A percentile compares a stretch with the other conserved stretches of the same genome.
Conservation (phyloP, 2,888 invertebrate species). For the Ochropacha duplaris region DNA sequence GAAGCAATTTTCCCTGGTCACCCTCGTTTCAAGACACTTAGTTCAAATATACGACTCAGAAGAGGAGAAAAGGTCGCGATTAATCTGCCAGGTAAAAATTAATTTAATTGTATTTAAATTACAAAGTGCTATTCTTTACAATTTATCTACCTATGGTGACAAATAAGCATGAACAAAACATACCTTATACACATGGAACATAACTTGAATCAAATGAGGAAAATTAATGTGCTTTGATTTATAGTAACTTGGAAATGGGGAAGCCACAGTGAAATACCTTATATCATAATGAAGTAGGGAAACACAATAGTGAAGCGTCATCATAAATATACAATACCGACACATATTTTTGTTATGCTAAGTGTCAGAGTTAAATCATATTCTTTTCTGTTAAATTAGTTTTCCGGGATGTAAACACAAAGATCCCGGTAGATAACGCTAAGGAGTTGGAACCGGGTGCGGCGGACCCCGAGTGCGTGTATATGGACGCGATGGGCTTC, state of each 20-base stretch:
- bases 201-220: neutral
- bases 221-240: neutral
- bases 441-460: constrained; percentile 83
- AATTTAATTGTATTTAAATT: too few relatives aligned
- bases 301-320: too few relatives aligned
- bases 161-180: neutral
- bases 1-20: constrained; percentile 97
- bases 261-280: neutral
- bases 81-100: constrained; percentile 93
- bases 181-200: neutral
- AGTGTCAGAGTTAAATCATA: neutral
- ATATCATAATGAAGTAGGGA: neutral
- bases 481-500: constrained; percentile 99
- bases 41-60: constrained; percentile 95
- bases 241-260: neutral
- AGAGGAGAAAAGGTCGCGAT: constrained; percentile 98
- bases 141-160: neutral
- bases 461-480: constrained; percentile 94
- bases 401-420: constrained; percentile 93
- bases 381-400: constrained; percentile 79
- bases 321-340: neutral
- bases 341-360: neutral
- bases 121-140: too few relatives aligned
- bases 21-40: constrained; percentile 96
- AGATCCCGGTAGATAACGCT: constrained; percentile 91